Evolutionary conservation across 2,888 invertebrate species (phyloP).

Genomic region (Platycheirus albimanus): DNA sequence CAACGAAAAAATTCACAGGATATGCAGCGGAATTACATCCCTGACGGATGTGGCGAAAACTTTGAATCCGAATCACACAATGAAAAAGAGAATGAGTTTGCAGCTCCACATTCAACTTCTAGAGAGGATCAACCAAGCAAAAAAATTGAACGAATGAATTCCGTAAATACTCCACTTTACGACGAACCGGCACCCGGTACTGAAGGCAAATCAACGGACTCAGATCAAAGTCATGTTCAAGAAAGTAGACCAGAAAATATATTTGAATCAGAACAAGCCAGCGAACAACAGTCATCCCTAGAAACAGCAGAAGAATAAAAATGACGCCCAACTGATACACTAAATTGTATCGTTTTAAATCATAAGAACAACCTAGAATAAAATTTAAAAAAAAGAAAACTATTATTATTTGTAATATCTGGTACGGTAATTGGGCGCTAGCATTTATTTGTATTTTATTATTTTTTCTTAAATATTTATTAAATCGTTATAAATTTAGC

Average conservation of each 20-base stretch:
- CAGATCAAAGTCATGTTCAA: conserved; percentile 11
- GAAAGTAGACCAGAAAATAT: conserved; percentile 42
- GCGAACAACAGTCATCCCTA: conserved; percentile 10
- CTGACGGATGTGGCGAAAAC: not conserved
- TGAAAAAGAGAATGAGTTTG: conserved; percentile 14
- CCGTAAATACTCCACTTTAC: conserved; percentile 62
- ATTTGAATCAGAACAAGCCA: not conserved
- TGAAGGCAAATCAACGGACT: conserved; percentile 34
- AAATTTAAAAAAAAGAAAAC: conserved; percentile 1
- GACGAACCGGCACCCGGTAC: conserved; percentile 57
- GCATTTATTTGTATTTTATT: conserved; percentile 53
- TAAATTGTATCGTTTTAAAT: conserved; percentile 19
- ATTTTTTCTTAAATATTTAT: conserved; percentile 49
- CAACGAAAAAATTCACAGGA: conserved; percentile 58
- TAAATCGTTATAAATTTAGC: conserved; percentile 15
- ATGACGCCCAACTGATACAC: conserved; percentile 26
- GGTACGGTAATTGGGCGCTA: conserved; percentile 42
- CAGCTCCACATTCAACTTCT: conserved; percentile 9
- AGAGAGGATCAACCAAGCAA: conserved; percentile 46
- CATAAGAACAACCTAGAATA: conserved; percentile 16
- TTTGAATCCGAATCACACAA: not conserved
- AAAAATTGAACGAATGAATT: conserved; percentile 55
- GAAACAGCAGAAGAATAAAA: conserved; percentile 38
- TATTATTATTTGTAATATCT: conserved; percentile 31
- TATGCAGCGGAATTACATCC: conserved; percentile 34